Evolutionary conservation across 1,140 invertebrate species (phyloP).

Genomic region (Drosophila baimaii): DNA sequence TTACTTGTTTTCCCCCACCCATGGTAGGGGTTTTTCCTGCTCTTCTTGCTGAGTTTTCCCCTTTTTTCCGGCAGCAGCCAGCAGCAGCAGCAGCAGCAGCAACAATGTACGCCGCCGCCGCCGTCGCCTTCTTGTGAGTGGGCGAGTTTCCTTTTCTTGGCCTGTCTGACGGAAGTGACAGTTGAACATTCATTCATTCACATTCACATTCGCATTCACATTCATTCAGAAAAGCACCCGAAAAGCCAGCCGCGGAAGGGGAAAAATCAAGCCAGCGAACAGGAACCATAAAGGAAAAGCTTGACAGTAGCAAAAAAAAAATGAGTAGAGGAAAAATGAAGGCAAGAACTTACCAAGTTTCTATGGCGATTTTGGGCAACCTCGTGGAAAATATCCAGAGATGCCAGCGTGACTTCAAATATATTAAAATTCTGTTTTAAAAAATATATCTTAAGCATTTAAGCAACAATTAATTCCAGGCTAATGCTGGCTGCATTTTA

Average conservation of each 20-base stretch:
- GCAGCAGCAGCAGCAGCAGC: not conserved
- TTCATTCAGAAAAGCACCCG: constrained; percentile 38
- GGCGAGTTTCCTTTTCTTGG: constrained; percentile 40
- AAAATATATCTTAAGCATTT: not conserved
- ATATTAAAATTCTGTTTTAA: not conserved
- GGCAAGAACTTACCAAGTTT: constrained; percentile 52
- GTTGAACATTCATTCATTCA: constrained; percentile 81
- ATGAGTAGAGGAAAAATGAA: not conserved
- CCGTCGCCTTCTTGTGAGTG: constrained; percentile 23
- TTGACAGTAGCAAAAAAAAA: constrained; percentile 49
- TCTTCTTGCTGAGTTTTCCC: constrained; percentile 61
- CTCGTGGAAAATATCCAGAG: constrained; percentile 22
- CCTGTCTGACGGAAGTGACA: constrained; percentile 72
- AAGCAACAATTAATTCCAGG: not conserved
- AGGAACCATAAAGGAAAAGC: constrained; percentile 75
- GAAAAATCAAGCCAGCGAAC: constrained; percentile 64
- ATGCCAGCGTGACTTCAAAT: constrained; percentile 18
- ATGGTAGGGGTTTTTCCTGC: constrained; percentile 6
- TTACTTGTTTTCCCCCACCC: constrained; percentile 55
- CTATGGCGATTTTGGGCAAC: constrained; percentile 70
- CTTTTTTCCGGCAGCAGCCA: constrained; percentile 8
- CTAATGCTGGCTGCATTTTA: not conserved
- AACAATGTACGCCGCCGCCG: constrained; percentile 10
- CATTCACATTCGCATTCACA: constrained; percentile 34
- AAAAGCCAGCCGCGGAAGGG: constrained; percentile 35